phyloP scores from a whole-genome alignment of 2,797 vertebrate species.

The Chelmon rostratus region DNA sequence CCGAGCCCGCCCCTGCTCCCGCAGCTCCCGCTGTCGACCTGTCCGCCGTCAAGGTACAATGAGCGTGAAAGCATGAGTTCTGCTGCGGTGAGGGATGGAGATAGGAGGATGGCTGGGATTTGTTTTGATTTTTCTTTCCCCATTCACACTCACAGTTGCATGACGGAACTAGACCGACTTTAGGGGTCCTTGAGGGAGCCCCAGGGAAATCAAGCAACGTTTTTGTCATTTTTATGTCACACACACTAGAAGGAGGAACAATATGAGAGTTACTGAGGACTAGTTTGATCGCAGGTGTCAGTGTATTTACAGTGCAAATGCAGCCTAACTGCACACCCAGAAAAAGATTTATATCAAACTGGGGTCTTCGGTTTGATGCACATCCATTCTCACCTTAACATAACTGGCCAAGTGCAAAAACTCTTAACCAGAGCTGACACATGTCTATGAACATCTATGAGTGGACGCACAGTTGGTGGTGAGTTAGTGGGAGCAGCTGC shows the following conservation, averaged over 20 bases:
- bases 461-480: not conserved
- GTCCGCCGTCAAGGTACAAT: conserved; percentile 84
- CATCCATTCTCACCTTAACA: not conserved
- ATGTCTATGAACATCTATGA: not conserved
- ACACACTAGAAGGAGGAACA: not conserved
- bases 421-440: not conserved
- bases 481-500: conserved; percentile 1
- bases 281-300: not conserved
- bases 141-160: not conserved
- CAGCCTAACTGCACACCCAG: not conserved
- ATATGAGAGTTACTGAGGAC: not conserved
- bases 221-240: not conserved
- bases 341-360: not conserved
- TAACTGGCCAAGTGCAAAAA: not conserved
- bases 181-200: not conserved
- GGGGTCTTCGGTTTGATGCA: not conserved
- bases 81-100: conserved; percentile 23
- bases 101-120: conserved; percentile 6
- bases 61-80: conserved; percentile 10
- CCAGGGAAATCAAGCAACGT: not conserved
- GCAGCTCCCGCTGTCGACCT: conserved; percentile 75
- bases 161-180: not conserved
- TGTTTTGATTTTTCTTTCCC: conserved; percentile 27
- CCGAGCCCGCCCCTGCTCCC: conserved; percentile 59
- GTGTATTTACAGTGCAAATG: not conserved